Evolutionary conservation across 2,797 vertebrate genomes (phyloP).

Genomic region (Poecile montanus): DNA sequence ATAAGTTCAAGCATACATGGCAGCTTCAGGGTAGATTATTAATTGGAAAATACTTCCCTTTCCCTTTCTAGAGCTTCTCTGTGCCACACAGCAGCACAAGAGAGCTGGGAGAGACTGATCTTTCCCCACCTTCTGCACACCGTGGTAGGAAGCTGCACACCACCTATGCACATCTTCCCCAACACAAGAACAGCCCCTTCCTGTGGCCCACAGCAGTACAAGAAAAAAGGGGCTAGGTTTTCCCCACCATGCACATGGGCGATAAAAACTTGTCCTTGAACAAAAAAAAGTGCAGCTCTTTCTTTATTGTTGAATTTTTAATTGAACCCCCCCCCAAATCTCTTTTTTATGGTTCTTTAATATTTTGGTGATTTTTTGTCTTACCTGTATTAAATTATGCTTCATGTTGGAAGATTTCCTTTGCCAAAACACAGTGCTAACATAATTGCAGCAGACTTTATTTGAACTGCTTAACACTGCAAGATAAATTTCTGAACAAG

Average conservation of each 20-base stretch:
- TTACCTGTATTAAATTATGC: background rate
- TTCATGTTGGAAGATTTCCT: background rate
- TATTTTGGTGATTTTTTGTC: background rate
- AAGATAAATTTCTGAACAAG: background rate
- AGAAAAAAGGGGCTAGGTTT: background rate
- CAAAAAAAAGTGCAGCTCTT: background rate
- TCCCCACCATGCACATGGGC: background rate
- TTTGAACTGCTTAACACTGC: background rate
- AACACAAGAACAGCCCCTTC: too few relatives aligned
- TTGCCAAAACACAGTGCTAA: background rate
- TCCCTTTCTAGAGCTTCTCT: background rate
- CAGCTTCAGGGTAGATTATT: background rate
- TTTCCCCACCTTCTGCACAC: background rate
- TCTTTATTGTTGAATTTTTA: background rate
- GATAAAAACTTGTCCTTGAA: background rate
- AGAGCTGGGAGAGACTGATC: background rate
- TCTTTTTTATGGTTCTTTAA: background rate
- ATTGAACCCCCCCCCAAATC: rapidly evolving
- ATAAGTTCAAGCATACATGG: background rate
- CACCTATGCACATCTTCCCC: background rate
- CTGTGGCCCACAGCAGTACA: background rate
- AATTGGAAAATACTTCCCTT: background rate
- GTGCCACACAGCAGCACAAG: background rate
- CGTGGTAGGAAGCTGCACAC: background rate
- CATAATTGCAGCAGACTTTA: background rate